Base-by-base conservation (phyloP, 2,888 invertebrate species). In the Nipponacmea schrenckii region DNA sequence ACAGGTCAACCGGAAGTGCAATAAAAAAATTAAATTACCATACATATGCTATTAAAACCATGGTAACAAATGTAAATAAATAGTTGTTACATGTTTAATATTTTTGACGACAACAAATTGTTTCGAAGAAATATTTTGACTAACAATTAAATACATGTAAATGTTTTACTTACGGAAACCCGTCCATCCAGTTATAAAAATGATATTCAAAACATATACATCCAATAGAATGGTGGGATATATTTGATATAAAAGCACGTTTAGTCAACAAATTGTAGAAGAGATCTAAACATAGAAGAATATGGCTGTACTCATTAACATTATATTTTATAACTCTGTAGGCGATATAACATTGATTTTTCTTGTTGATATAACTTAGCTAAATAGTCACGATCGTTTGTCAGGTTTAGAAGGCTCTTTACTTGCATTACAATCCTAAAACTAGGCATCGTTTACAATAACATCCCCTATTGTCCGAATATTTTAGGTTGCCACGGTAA, bases 401-500 rank as follows among this genome's bases (percentile, higher is more conserved):
- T 56, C 56, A 56, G 10, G 12, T 12, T 20, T 24, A 24, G 24
- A 56, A 24, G 56, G 56, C 20, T 56, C 24, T 20, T 24, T 56
- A 56, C 56, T 56, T 56, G 56, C 56, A 24, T 56, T 20, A 24
- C 24, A 56, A 56, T 56, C 56, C 56, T 56, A 24, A 56, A 2
- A 56, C 56, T 24, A 24, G 56, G 56, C 56, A 56, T 56, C 56
- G 56, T 24, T 56, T 24, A 56, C 56, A 56, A 56, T 24, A 56
- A 56, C 56, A 56, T 56, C 56, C 56, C 56, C 50, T 56, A 70
- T 70, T 70, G 70, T 70, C 50, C 66, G 20, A 39, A 70, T 65
- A 50, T 70, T 70, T 64, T 48, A 50, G 56, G 70, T 70, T 62
- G 66, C 70, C 70, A 70, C 66, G 62, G 66, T 62, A 56, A 44